Evolutionary conservation across 2,888 invertebrate species (phyloP).

Genomic region (Andrena hattorfiana): DNA sequence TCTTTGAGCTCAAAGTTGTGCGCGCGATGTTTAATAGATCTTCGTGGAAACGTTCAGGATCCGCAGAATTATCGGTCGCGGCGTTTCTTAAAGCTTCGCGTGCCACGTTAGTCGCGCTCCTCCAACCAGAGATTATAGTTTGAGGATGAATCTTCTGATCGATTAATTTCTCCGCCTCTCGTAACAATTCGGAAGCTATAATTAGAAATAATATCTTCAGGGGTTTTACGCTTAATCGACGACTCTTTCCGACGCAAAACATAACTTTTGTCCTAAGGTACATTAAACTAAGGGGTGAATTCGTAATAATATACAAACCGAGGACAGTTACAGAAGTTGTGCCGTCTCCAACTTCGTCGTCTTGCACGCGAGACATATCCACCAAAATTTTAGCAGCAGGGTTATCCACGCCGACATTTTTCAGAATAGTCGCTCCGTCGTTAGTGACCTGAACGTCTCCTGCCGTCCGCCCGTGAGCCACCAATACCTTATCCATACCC

Average conservation of each 20-base stretch:
- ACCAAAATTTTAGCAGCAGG: constrained; percentile 99
- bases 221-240: not conserved
- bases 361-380: constrained; percentile 99
- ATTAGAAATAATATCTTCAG: constrained; percentile 65
- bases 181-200: constrained; percentile 95
- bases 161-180: constrained; percentile 97
- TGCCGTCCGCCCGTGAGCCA: constrained; percentile 92
- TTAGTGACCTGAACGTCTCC: constrained; percentile 98
- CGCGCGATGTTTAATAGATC: constrained; percentile 98
- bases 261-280: not conserved
- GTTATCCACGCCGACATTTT: constrained; percentile 98
- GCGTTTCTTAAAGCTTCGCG: constrained; percentile 92
- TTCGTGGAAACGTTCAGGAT: constrained; percentile 91
- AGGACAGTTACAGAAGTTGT: constrained; percentile 99
- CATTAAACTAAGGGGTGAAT: not conserved
- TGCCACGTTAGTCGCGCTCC: constrained; percentile 94
- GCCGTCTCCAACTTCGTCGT: constrained; percentile 99
- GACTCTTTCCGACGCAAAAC: no score
- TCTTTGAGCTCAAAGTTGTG: constrained; percentile 99
- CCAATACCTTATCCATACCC: constrained; percentile 98
- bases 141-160: constrained; percentile 99
- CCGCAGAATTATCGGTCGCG: constrained; percentile 93
- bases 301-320: constrained; percentile 85
- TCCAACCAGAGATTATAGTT: constrained; percentile 98
- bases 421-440: constrained; percentile 99